Evolutionary conservation across 1,140 invertebrate species (phyloP).

Genomic region (Drosophila melanogaster): DNA sequence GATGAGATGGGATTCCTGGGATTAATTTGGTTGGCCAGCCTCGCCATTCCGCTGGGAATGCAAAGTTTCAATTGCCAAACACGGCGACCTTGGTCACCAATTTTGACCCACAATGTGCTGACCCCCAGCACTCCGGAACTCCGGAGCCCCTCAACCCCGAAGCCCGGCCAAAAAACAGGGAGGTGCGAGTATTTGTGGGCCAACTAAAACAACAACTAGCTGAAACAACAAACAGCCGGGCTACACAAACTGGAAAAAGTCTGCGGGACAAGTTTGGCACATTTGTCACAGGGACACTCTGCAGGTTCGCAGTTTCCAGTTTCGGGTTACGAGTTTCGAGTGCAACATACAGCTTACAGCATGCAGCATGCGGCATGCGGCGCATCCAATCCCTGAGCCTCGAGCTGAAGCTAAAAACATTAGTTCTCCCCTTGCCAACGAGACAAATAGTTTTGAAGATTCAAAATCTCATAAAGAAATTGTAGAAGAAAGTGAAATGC

Average conservation of each 20-base stretch:
- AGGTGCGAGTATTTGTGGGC: not conserved
- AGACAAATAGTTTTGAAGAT: not conserved
- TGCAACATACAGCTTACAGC: slow-evolving; percentile 46
- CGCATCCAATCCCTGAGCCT: no score
- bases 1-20: not conserved
- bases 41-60: slow-evolving; percentile 37
- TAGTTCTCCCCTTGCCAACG: no score
- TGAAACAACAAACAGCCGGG: slow-evolving; percentile 12
- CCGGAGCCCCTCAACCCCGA: not conserved
- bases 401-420: no score
- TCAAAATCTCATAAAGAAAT: slow-evolving; percentile 1
- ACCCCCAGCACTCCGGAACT: not conserved
- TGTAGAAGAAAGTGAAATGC: not conserved
- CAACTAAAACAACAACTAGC: slow-evolving; percentile 10
- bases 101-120: slow-evolving; percentile 28
- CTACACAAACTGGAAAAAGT: not conserved
- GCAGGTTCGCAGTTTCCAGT: slow-evolving; percentile 13
- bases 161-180: not conserved
- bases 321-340: slow-evolving; percentile 23
- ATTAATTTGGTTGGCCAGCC: slow-evolving; percentile 9
- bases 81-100: slow-evolving; percentile 54
- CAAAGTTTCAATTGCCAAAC: slow-evolving; percentile 52
- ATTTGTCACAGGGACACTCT: slow-evolving; percentile 60
- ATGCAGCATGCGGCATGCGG: no score
- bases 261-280: slow-evolving; percentile 58